Conservation (phyloP, 2,797 vertebrate genomes). For the Phrynocephalus forsythii region DNA sequence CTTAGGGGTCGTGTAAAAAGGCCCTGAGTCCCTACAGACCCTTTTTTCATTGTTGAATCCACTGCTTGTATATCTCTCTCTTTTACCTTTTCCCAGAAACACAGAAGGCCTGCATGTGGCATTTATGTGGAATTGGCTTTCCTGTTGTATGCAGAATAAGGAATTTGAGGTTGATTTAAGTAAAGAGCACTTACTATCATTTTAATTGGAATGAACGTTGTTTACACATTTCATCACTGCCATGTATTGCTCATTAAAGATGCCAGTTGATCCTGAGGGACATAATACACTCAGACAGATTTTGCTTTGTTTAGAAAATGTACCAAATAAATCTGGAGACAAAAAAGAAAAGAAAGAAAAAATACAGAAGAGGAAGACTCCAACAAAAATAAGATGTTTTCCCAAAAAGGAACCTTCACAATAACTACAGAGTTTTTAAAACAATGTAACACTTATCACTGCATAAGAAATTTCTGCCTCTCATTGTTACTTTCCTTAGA, state of each 20-base stretch:
- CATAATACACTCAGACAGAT: conserved; percentile 8
- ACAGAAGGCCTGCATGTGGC: background rate
- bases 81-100: background rate
- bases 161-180: background rate
- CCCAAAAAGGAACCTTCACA: background rate
- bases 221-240: conserved; percentile 65
- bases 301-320: conserved; percentile 42
- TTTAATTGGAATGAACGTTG: conserved; percentile 68
- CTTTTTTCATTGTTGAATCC: background rate
- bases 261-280: conserved; percentile 25
- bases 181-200: conserved; percentile 26
- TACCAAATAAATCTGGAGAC: conserved; percentile 1
- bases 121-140: background rate
- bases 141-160: background rate
- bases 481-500: background rate
- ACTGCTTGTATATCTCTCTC: background rate
- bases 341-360: background rate
- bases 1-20: too few species aligned
- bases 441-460: background rate
- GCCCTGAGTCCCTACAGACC: background rate
- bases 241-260: conserved; percentile 29
- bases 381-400: background rate
- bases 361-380: background rate
- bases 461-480: background rate
- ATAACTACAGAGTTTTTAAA: conserved; percentile 1